phyloP scores from a whole-genome alignment of 2,888 invertebrate genomes.

The Bursaphelenchus okinawaensis region DNA sequence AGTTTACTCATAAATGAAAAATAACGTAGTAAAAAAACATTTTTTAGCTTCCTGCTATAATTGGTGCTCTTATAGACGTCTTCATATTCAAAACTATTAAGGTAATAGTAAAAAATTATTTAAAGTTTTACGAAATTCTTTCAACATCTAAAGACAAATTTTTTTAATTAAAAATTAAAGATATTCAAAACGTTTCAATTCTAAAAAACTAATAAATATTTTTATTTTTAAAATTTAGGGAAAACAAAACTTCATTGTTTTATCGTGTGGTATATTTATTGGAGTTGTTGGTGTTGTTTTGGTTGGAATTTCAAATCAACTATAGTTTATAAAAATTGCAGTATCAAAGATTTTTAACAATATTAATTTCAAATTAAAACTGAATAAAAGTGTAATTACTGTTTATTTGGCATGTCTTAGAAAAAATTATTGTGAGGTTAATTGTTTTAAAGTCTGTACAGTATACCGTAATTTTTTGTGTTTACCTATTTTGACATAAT shows the following conservation, averaged over 20 bases:
- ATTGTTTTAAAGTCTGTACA: too few species aligned
- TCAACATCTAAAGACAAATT: not conserved
- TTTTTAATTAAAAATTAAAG: not conserved
- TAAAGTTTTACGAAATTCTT: not conserved
- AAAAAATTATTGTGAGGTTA: too few species aligned
- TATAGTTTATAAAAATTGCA: slow-evolving; percentile 10
- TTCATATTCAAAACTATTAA: slow-evolving; percentile 41
- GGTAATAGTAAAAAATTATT: slow-evolving; percentile 17
- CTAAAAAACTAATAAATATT: not conserved
- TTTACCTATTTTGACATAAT: too few species aligned
- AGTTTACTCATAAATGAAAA: too few species aligned
- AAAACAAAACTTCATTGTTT: slow-evolving; percentile 29
- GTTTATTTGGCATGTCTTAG: too few species aligned
- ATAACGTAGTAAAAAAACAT: not conserved
- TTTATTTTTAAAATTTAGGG: slow-evolving; percentile 27
- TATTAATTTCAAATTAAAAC: too few species aligned
- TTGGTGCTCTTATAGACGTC: slow-evolving; percentile 47
- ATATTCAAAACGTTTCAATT: not conserved
- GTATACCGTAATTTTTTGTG: too few species aligned
- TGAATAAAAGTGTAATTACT: too few species aligned
- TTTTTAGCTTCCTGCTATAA: slow-evolving; percentile 45
- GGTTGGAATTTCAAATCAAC: slow-evolving; percentile 45
- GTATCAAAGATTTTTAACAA: too few species aligned
- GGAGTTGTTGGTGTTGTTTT: slow-evolving; percentile 46
- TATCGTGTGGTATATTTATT: slow-evolving; percentile 33